A percentile compares a stretch with the other conserved stretches of the same genome.
phyloP scores from a whole-genome alignment of 2,797 vertebrate genomes.

The Ambastaia sidthimunki region DNA sequence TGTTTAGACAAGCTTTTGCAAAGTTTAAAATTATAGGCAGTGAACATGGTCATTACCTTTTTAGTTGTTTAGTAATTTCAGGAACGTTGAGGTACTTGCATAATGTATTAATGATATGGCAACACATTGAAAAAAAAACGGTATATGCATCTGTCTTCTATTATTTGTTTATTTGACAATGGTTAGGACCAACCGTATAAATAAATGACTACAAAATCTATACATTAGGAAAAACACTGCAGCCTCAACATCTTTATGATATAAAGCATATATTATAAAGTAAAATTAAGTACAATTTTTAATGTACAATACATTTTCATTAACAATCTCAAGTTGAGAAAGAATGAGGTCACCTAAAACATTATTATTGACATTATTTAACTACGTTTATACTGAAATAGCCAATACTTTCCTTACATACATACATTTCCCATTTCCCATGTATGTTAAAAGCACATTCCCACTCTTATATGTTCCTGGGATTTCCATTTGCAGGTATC shows the following conservation, averaged over 20 bases:
- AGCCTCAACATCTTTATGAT: not conserved
- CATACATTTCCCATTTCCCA: not conserved
- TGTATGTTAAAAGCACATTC: conserved; percentile 11
- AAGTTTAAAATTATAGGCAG: conserved; percentile 23
- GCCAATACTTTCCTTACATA: not conserved
- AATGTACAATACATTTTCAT: not conserved
- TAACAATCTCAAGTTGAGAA: conserved; percentile 2
- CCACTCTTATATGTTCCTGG: conserved; percentile 27
- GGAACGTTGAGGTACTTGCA: not conserved
- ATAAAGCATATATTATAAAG: not conserved
- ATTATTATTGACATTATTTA: not conserved
- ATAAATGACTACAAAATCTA: conserved; percentile 15
- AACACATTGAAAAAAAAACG: not conserved
- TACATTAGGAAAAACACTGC: conserved; percentile 22
- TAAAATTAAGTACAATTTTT: not conserved
- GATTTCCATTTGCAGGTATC: conserved; percentile 42
- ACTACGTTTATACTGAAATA: conserved; percentile 2
- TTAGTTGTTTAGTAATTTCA: conserved; percentile 14
- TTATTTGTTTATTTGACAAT: conserved; percentile 28
- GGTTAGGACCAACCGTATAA: conserved; percentile 26
- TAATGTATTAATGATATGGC: not conserved
- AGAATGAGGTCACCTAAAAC: not conserved
- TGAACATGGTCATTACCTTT: not conserved
- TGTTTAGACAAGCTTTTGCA: not conserved
- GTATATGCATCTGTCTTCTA: not conserved